Evolutionary conservation across 2,113 vertebrate species (phyloP), one percentile per base, ranked within the genome.

Genomic region (Eudorcas thomsonii): DNA sequence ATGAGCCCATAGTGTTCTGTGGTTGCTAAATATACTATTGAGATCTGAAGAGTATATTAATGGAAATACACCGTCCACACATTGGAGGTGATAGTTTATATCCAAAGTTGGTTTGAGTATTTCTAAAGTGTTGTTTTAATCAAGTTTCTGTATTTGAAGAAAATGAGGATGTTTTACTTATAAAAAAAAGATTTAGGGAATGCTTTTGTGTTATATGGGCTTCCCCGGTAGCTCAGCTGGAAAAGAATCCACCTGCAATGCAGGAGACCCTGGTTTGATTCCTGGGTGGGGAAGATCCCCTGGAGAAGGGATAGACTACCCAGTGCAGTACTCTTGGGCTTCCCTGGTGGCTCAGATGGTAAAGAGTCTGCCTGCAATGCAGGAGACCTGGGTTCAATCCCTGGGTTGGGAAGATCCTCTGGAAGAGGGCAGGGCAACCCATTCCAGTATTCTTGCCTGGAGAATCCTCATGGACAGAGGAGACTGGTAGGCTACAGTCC

Each of bases 151-250:
- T 21, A 78, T 84, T 86, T 91, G 77, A 96, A 82, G 48, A 96
- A 96, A 84, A 71, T 39, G 3, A 9, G 15, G 8, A 67, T 81
- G 25, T 86, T 94, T 87, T 87, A 71, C 36, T 96, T 93, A 25
- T n/a, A 92, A 95, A 95, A 95, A 23, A 87, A 94, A 88, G 26
- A 74, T 45, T 74, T 84, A 78, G 91, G 21, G 33, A 96, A 87
- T 8, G 23, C 57, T 96, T 96, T 97, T 90, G 43, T 74, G 64
- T 92, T 67, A 62, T 4, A 36, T 71, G 67, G 67, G n/a, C n/a
- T 71, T 71, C 64, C 64, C 64, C 36, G 64, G n/a, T 71, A 71
- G 17, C n/a, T 71, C 64, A 71, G 17, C 64, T 71, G 64, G 64
- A 71, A 71, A 71, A 71, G n/a, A 71, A 71, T 71, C n/a, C 17